Evolutionary conservation across 2,797 vertebrate genomes (phyloP).

Genomic region (Chaetodon trifasciatus): DNA sequence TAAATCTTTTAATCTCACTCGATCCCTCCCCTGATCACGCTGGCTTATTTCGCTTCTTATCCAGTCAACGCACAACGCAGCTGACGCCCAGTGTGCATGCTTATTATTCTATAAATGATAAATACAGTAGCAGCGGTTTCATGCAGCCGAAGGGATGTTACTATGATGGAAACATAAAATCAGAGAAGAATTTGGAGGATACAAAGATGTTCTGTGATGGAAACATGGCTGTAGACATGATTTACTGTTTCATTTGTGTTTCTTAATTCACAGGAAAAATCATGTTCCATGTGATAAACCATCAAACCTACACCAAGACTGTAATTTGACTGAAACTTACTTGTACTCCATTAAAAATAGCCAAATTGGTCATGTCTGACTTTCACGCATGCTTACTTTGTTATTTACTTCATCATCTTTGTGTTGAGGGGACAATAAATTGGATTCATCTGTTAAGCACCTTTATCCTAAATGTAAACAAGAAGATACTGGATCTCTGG

Average conservation of each 20-base stretch:
- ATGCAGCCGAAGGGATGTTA: slow-evolving; percentile 21
- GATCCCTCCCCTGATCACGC: slow-evolving; percentile 75
- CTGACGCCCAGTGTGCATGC: slow-evolving; percentile 66
- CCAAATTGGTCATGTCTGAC: not conserved
- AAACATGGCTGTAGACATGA: slow-evolving; percentile 12
- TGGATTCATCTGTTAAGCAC: slow-evolving; percentile 1
- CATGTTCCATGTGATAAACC: slow-evolving; percentile 20
- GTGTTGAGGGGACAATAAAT: not conserved
- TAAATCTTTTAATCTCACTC: slow-evolving; percentile 83
- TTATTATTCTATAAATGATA: slow-evolving; percentile 77
- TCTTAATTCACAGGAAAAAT: slow-evolving; percentile 18
- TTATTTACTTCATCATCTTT: not conserved
- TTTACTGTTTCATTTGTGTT: slow-evolving; percentile 35
- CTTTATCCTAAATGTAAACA: slow-evolving; percentile 10
- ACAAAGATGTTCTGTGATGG: slow-evolving; percentile 12
- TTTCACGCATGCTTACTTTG: slow-evolving; percentile 28
- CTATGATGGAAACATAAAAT: slow-evolving; percentile 32
- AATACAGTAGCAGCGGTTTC: slow-evolving; percentile 66
- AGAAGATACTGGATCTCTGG: slow-evolving; percentile 17
- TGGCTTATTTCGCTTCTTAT: slow-evolving; percentile 79
- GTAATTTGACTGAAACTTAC: slow-evolving; percentile 17
- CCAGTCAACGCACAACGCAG: slow-evolving; percentile 71
- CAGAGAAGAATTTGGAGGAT: slow-evolving; percentile 24
- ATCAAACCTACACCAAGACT: slow-evolving; percentile 19
- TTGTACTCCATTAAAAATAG: not conserved